These are phyloP conservation scores for Chauna torquata DNA, from an alignment of 2,113 vertebrate genomes.

Conservation along the genomic window DNA sequence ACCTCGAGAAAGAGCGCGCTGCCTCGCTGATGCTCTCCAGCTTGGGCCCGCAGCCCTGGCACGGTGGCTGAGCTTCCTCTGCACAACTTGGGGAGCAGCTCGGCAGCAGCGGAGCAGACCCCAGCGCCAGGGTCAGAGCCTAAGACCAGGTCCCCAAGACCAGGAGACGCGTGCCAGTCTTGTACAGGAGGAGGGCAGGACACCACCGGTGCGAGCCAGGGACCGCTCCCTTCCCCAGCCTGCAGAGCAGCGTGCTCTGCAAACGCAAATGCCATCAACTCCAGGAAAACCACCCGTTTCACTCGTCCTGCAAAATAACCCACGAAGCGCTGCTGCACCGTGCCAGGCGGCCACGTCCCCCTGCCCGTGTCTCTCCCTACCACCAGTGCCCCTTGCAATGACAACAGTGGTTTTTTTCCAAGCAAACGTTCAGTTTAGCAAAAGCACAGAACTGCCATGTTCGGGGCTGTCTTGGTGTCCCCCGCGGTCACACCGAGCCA, in stretches of 20 bases:
- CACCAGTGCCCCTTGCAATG: accelerated
- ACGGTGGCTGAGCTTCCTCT: background rate
- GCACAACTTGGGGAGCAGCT: background rate
- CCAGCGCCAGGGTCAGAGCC: background rate
- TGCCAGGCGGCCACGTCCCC: background rate
- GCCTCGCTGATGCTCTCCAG: too few species aligned
- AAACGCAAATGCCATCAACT: background rate
- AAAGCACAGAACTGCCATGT: too few species aligned
- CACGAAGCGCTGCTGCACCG: accelerated
- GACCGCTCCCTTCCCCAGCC: accelerated
- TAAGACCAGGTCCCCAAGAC: too few species aligned
- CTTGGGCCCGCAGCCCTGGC: background rate
- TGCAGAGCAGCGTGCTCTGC: accelerated
- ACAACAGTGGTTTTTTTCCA: too few species aligned
- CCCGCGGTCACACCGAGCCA: too few species aligned
- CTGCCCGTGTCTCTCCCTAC: background rate
- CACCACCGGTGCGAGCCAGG: accelerated
- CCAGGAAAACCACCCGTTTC: background rate
- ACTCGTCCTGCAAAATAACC: background rate
- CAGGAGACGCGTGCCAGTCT: too few species aligned
- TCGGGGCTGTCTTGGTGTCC: too few species aligned
- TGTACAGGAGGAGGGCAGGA: background rate
- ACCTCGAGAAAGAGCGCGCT: too few species aligned
- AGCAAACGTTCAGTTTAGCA: too few species aligned
- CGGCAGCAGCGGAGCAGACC: background rate